Evolutionary conservation across 2,888 invertebrate species (phyloP).

Genomic region (Philaethria dido): DNA sequence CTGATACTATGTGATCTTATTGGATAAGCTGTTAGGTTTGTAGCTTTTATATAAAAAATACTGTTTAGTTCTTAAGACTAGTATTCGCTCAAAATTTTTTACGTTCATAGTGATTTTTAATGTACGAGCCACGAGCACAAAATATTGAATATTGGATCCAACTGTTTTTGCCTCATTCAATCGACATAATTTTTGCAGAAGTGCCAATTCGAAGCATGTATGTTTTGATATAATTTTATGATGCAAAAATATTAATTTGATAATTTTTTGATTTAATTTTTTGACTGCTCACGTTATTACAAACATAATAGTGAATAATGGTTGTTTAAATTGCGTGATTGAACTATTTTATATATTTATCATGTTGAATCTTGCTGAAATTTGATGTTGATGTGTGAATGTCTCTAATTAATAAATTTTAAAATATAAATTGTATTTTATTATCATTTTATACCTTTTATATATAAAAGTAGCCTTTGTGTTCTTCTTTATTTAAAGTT

Average conservation of each 20-base stretch:
- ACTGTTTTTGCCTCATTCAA: conserved; percentile 26
- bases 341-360: conserved; percentile 42
- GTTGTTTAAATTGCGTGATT: conserved; percentile 38
- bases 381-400: conserved; percentile 82
- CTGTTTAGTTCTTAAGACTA: conserved; percentile 29
- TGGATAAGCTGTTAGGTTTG: conserved; percentile 24
- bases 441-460: conserved; percentile 17
- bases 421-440: conserved; percentile 53
- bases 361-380: conserved; percentile 44
- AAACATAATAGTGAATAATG: conserved; percentile 31
- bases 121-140: conserved; percentile 34
- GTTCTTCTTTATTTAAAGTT: too few species aligned
- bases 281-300: conserved; percentile 37
- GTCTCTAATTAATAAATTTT: conserved; percentile 83
- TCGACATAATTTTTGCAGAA: conserved; percentile 38
- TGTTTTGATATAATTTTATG: conserved; percentile 27
- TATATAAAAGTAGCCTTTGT: neutral
- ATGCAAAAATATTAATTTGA: conserved; percentile 29
- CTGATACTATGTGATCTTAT: conserved; percentile 21
- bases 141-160: conserved; percentile 22
- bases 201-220: conserved; percentile 43
- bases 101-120: conserved; percentile 16
- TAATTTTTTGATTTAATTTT: conserved; percentile 29
- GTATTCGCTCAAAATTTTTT: conserved; percentile 42
- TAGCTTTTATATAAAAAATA: conserved; percentile 21